Conservation (phyloP, 2,888 invertebrate genomes). For the Pterobdella sp. region DNA sequence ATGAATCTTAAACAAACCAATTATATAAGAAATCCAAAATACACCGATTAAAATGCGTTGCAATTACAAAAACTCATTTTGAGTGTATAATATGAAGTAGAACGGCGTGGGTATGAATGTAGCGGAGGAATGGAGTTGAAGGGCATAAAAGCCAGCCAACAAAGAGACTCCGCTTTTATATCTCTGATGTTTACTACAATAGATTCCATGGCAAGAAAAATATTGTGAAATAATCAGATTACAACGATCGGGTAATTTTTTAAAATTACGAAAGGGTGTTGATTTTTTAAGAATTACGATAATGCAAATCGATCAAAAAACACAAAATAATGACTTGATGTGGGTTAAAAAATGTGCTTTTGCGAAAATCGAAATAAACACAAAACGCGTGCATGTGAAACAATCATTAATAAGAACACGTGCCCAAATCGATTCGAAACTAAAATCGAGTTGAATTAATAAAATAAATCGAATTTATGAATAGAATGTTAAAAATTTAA, state of each 20-base stretch:
- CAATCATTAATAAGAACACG: background rate
- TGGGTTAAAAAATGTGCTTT: no score
- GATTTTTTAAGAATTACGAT: no score
- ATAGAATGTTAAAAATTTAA: background rate
- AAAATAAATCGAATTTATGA: background rate
- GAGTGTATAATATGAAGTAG: no score
- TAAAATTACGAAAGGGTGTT: background rate
- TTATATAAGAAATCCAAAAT: no score
- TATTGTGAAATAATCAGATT: conserved; percentile 12
- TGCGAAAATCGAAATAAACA: no score
- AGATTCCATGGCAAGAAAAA: background rate
- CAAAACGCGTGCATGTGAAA: no score
- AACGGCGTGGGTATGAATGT: no score
- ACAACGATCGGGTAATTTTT: background rate
- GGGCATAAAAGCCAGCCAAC: background rate
- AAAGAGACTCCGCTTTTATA: conserved; percentile 10
- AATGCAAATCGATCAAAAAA: no score
- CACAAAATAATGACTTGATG: no score
- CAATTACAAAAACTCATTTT: no score
- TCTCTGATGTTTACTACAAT: conserved; percentile 12
- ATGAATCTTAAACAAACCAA: no score
- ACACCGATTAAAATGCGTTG: no score
- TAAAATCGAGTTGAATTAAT: background rate
- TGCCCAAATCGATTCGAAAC: background rate
- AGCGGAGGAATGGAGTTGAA: conserved; percentile 6